Percentiles rank a stretch among this genome's conserved stretches.
Conservation (phyloP, 2,113 vertebrate genomes). For the Megaceryle torquata region DNA sequence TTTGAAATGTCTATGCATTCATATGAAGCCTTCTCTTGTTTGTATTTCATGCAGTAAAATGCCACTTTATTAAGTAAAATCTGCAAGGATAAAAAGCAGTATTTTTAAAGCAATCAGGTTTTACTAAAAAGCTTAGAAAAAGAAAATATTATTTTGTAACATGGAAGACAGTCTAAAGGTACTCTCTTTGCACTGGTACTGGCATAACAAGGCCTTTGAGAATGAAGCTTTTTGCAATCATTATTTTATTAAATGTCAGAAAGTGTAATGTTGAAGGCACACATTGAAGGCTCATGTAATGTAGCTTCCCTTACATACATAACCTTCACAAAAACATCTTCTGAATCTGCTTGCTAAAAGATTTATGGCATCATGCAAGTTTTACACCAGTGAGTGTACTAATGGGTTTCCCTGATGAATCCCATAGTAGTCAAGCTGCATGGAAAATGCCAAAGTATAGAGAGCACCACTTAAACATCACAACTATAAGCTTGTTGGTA, state of each 20-base stretch:
- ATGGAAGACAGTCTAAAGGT: constrained; percentile 41
- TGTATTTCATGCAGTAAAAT: background rate
- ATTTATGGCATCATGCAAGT: constrained; percentile 92
- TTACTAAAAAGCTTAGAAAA: constrained; percentile 63
- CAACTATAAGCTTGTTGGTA: background rate
- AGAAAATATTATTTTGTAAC: constrained; percentile 55
- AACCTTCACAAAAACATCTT: constrained; percentile 79
- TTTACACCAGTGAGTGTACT: constrained; percentile 85
- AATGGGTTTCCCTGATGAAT: constrained; percentile 86
- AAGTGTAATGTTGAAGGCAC: constrained; percentile 64
- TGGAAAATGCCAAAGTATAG: constrained; percentile 76
- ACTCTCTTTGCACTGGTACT: constrained; percentile 34
- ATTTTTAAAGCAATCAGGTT: background rate
- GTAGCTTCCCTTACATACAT: constrained; percentile 72
- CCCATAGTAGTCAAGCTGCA: constrained; percentile 77
- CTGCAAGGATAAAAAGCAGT: background rate
- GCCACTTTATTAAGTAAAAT: background rate
- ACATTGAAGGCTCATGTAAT: constrained; percentile 47
- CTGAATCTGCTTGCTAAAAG: constrained; percentile 80
- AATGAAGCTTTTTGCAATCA: constrained; percentile 71
- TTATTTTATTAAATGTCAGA: constrained; percentile 81
- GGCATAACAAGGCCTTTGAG: constrained; percentile 74
- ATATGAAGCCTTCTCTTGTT: background rate
- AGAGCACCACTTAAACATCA: constrained; percentile 70
- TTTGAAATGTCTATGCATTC: background rate